phyloP scores from a whole-genome alignment of 2,888 invertebrate species.

The Oscheius sp. region DNA sequence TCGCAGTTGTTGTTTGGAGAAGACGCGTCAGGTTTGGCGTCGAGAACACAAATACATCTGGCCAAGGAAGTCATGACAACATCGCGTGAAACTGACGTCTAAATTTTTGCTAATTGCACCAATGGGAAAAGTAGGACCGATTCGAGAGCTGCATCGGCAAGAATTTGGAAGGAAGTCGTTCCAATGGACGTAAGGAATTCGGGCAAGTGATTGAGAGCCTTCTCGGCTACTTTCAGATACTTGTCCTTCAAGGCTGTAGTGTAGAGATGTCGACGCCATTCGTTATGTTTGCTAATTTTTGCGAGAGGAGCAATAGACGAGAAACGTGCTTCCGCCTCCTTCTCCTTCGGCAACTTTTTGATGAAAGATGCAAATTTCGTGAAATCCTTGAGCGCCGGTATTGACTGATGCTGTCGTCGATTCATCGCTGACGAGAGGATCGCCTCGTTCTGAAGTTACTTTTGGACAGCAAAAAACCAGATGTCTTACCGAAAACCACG shows the following conservation, averaged over 20 bases:
- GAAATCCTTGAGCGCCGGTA: conserved; percentile 21
- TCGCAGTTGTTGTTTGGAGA: not conserved
- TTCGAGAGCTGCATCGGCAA: conserved; percentile 6
- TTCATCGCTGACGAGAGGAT: conserved; percentile 1
- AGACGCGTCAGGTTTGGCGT: not conserved
- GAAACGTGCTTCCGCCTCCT: not conserved
- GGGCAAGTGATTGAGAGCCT: conserved; percentile 23
- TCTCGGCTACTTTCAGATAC: not conserved
- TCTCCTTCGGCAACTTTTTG: conserved; percentile 7
- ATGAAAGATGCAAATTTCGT: conserved; percentile 14
- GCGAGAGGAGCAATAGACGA: not conserved
- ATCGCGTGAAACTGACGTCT: conserved; percentile 2
- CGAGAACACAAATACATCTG: conserved; percentile 18
- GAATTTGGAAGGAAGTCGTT: not conserved
- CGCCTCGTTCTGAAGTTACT: not conserved
- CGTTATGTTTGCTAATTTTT: conserved; percentile 7
- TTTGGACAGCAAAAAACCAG: not conserved
- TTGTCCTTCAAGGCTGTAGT: conserved; percentile 17
- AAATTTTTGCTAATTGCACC: not conserved
- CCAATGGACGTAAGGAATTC: conserved; percentile 6
- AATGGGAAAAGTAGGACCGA: not conserved
- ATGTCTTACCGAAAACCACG: conserved; percentile 18
- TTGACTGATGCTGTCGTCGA: conserved; percentile 9
- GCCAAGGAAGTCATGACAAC: conserved; percentile 18
- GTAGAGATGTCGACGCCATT: conserved; percentile 15